phyloP scores from a whole-genome alignment of 2,797 vertebrate genomes.

The Dendrocincla tyrannina region DNA sequence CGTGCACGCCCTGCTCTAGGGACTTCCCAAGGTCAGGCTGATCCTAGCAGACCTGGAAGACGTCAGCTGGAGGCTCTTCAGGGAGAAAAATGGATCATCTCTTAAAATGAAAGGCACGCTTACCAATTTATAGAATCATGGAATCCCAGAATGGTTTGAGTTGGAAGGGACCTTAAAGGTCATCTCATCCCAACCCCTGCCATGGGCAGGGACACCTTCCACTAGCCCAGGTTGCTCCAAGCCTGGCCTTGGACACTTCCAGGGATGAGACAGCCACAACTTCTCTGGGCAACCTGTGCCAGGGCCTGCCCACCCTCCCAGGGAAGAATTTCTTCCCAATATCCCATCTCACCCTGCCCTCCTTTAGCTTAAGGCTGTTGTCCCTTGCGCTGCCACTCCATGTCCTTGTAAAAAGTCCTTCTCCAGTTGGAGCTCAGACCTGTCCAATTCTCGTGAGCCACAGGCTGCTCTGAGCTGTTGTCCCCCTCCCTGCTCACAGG shows the following conservation, averaged over 20 bases:
- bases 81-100: not conserved
- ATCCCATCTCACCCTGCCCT: not conserved
- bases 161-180: not conserved
- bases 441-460: not conserved
- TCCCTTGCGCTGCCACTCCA: not conserved
- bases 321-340: not conserved
- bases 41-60: not conserved
- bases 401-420: not conserved
- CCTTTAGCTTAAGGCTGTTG: not conserved
- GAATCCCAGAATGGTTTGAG: not conserved
- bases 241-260: accelerated
- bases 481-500: not conserved
- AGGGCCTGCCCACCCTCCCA: accelerated
- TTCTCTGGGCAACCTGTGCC: not conserved
- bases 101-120: not conserved
- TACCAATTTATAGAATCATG: not conserved
- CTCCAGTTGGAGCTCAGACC: not conserved
- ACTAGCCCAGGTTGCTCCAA: accelerated
- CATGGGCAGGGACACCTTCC: not conserved
- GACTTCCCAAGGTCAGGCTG: not conserved
- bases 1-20: not conserved
- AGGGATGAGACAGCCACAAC: not conserved
- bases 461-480: not conserved
- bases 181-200: not conserved
- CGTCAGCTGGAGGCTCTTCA: not conserved